Evolutionary conservation across 2,888 invertebrate species (phyloP), one percentile per base, ranked within the genome.

Genomic region (Metalampra italica): DNA sequence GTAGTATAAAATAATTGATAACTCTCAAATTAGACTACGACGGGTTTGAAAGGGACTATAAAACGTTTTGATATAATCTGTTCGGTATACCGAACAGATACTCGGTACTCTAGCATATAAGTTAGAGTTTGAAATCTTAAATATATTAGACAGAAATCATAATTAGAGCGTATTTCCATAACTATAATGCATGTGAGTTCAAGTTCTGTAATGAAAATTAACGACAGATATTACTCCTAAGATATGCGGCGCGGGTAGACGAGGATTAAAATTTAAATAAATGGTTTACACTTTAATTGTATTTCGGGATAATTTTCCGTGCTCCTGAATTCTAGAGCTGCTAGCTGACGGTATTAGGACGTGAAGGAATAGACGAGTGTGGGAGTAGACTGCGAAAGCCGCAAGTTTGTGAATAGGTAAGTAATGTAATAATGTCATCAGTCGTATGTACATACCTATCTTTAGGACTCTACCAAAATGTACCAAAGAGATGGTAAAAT

Each of bases 291-390:
- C 73, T 87, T 82, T 87, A 88, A 89, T 89, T 87, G 84, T 86
- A 85, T 89, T 89, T 84, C 73, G 77, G 78, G 66, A 85, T 86
- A 87, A 89, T 89, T 89, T 89, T 87, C 87, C 87, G 76, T 78
- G 82, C 82, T 81, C 78, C 84, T 84, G 87, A 80, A 80, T 84
- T 78, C 81, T 81, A 78, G 79, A 80, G 79, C 71, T 77, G 77
- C 69, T 76, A 70, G 69, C 70, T 79, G 65, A 65, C 68, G 78
- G 67, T 77, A 72, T 72, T 68, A 62, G 71, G 75, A 73, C 76
- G 69, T 74, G 71, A 56, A 62, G 72, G 64, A 62, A 64, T 54
- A 45, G 56, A 55, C 51, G 50, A 56, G 59, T 29, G 47, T 78
- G 55, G n/a, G 82, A 82, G 75, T 51, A 37, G 69, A 29, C 40